A percentile compares a stretch with the other conserved stretches of the same genome.
These are phyloP conservation scores for Pammene aurita DNA, from an alignment of 2,888 invertebrate genomes.

Conservation along the genomic window DNA sequence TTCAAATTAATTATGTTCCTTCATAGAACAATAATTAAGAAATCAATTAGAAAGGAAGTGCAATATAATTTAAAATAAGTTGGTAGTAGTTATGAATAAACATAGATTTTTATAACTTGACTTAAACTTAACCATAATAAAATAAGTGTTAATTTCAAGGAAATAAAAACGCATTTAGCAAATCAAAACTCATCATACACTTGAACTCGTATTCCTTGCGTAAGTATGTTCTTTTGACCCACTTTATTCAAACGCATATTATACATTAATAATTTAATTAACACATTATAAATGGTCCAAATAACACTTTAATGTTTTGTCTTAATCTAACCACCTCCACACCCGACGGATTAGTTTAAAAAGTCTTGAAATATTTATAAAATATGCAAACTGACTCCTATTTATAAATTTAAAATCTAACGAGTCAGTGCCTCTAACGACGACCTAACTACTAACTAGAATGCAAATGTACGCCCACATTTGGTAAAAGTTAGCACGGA, in stretches of 20 bases:
- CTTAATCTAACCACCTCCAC: constrained; percentile 30
- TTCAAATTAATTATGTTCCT: no score
- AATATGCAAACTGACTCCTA: constrained; percentile 10
- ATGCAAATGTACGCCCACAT: constrained; percentile 41
- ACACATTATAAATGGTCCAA: constrained; percentile 25
- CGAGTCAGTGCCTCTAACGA: constrained; percentile 27
- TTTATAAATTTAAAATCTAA: constrained; percentile 35
- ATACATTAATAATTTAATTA: not conserved
- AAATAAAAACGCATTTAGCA: no score
- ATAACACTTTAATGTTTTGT: constrained; percentile 23
- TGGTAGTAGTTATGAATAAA: no score
- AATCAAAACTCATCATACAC: no score
- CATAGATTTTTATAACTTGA: no score
- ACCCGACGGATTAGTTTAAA: not conserved
- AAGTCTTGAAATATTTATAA: constrained; percentile 1
- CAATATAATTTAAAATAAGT: no score
- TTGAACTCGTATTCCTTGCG: no score
- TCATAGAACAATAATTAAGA: no score
- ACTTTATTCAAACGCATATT: not conserved
- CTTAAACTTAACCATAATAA: no score
- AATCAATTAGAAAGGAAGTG: no score
- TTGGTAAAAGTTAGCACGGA: constrained; percentile 18
- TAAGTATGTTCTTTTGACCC: no score
- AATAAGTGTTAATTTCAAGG: no score
- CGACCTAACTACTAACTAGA: constrained; percentile 21